Evolutionary conservation across 1,140 invertebrate species (phyloP), one percentile per base, ranked within the genome.

Genomic region (Archivesica marissinica): DNA sequence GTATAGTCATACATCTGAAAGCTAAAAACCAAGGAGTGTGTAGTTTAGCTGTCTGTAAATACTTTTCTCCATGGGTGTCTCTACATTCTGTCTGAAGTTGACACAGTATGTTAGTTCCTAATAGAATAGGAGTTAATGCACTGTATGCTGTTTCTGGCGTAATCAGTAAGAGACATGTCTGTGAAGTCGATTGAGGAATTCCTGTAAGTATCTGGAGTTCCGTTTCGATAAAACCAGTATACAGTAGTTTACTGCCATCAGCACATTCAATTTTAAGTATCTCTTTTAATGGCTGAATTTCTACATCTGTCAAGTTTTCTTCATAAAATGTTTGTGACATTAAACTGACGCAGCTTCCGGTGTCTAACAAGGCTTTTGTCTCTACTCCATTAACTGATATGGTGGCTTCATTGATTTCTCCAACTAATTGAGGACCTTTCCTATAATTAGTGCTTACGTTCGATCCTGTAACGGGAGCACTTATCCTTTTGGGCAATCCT

Each of bases 21-120:
- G 78, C 83, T 7, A 88, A 56, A 33, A 82, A 88, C 41, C 59
- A 86, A 15, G 87, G 82, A 4, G 56, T 79, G 13, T 70, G 39
- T 61, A 85, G 41, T n/a, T 56, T 28, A 28, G 82, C 56, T 52
- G 35, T 56, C 33, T 85, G 82, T 7, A 84, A 38, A 52, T 33
- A 85, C 23, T 64, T 11, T 28, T 38, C 11, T 13, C 82, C 82
- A 85, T 47, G n/a, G n/a, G n/a, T n/a, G n/a, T n/a, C n/a, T n/a
- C n/a, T n/a, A n/a, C n/a, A n/a, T n/a, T n/a, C n/a, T n/a, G n/a
- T n/a, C n/a, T n/a, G n/a, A n/a, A n/a, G n/a, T n/a, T n/a, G n/a
- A n/a, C n/a, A n/a, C n/a, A n/a, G n/a, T n/a, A n/a, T n/a, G n/a
- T n/a, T n/a, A n/a, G n/a, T n/a, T n/a, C n/a, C n/a, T n/a, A n/a